These are phyloP conservation scores for Phrynocephalus forsythii DNA, from an alignment of 2,797 vertebrate species.

Conservation along the genomic window DNA sequence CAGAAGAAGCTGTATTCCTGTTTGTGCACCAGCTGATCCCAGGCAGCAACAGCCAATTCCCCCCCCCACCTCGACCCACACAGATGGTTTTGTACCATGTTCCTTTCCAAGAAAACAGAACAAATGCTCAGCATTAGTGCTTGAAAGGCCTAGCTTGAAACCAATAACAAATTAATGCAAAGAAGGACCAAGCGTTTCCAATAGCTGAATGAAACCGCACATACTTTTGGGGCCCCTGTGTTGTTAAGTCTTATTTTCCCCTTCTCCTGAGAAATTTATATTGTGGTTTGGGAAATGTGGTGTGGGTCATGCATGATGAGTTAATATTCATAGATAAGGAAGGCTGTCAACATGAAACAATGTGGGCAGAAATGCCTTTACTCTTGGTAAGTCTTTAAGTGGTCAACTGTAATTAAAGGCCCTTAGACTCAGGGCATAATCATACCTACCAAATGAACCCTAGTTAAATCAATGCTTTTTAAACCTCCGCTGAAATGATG, in stretches of 20 bases:
- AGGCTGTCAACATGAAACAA: background rate
- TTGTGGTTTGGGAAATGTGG: slow-evolving; percentile 12
- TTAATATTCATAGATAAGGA: background rate
- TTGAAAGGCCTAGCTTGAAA: slow-evolving; percentile 21
- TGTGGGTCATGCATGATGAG: background rate
- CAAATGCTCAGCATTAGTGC: slow-evolving; percentile 30
- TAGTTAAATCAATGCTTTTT: too few relatives aligned
- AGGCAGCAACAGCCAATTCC: slow-evolving; percentile 29
- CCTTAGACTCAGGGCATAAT: background rate
- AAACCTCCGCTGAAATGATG: too few relatives aligned
- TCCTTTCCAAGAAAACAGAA: slow-evolving; percentile 20
- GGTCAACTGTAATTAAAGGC: background rate
- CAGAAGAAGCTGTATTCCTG: background rate
- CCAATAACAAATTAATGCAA: slow-evolving; percentile 33
- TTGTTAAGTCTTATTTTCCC: slow-evolving; percentile 19
- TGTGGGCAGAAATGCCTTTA: background rate
- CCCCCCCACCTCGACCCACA: slow-evolving; percentile 4
- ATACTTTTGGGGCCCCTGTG: slow-evolving; percentile 25
- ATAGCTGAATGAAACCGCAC: background rate
- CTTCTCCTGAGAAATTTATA: slow-evolving; percentile 3
- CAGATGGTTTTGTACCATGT: background rate
- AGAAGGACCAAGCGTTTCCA: background rate
- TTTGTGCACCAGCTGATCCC: slow-evolving; percentile 13
- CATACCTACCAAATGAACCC: too few relatives aligned
- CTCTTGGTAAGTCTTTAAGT: background rate